phyloP scores from a whole-genome alignment of 1,140 invertebrate species.

The Heterodera schachtii region DNA sequence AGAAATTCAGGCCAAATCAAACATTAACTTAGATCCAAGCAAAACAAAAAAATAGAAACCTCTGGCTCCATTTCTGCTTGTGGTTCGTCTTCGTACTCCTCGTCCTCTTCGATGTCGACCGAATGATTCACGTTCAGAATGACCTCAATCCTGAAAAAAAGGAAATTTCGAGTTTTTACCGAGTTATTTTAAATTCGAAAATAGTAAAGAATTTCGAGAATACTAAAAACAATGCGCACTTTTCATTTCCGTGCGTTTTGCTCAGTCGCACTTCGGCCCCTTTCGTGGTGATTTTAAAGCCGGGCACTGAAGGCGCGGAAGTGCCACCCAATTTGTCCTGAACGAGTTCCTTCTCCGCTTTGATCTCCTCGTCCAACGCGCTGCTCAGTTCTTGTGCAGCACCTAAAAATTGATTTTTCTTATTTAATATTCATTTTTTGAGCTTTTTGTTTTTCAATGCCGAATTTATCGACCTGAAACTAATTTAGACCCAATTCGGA shows the following conservation, averaged over 20 bases:
- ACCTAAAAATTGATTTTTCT: no score
- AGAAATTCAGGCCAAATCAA: not conserved
- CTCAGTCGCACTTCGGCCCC: conserved; percentile 63
- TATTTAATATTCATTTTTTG: no score
- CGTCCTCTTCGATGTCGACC: conserved; percentile 60
- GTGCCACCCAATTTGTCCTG: conserved; percentile 60
- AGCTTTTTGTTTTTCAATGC: no score
- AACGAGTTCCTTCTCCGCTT: conserved; percentile 61
- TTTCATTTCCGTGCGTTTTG: conserved; percentile 58
- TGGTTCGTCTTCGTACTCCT: conserved; percentile 37
- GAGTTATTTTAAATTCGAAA: no score
- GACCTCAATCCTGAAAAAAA: conserved; percentile 58
- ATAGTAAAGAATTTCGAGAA: not conserved
- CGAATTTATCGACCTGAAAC: no score
- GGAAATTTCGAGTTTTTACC: not conserved
- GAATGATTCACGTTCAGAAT: conserved; percentile 64
- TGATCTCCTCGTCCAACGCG: conserved; percentile 58
- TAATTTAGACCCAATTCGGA: no score
- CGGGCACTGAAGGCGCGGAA: conserved; percentile 47
- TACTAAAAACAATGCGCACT: conserved; percentile 40
- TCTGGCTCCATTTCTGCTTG: not conserved
- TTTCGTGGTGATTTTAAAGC: conserved; percentile 58
- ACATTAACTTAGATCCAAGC: not conserved
- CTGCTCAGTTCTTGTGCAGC: conserved; percentile 52
- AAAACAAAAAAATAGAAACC: not conserved